These are phyloP conservation scores for Typhlomys cinereus DNA, from an alignment of 2,113 vertebrate species.

Conservation along the genomic window DNA sequence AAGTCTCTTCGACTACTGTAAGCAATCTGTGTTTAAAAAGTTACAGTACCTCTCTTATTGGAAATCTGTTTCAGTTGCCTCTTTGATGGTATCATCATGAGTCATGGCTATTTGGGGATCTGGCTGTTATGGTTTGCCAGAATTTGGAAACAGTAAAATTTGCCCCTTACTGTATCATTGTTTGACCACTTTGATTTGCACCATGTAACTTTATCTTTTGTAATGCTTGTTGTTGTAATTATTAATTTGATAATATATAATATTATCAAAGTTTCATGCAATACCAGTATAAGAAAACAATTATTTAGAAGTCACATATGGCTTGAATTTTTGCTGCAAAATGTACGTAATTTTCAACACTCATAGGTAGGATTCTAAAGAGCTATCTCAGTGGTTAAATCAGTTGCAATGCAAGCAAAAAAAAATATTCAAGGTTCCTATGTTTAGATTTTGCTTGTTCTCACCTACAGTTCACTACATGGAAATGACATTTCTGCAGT, in stretches of 20 bases:
- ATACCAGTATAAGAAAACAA: neutral
- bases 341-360: neutral
- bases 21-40: conserved; percentile 81
- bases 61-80: neutral
- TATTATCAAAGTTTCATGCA: neutral
- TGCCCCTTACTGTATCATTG: neutral
- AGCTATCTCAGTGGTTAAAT: too few relatives aligned
- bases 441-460: conserved; percentile 17
- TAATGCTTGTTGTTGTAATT: neutral
- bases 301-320: neutral
- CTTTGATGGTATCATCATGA: neutral
- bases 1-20: conserved; percentile 95
- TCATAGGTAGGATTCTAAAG: neutral
- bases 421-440: too few relatives aligned
- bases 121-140: neutral
- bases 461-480: conserved; percentile 92
- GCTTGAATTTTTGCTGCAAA: neutral
- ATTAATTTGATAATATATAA: neutral
- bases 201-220: neutral
- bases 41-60: neutral
- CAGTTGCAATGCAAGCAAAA: too few relatives aligned
- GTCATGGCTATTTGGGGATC: neutral
- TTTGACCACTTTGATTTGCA: neutral
- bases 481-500: conserved; percentile 98
- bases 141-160: neutral